A percentile compares a stretch with the other conserved stretches of the same genome.
phyloP scores from a whole-genome alignment of 2,113 vertebrate species.

The sheep (Ovis aries) region ARS-UI_Ramb_v3.0 NC_056073.1:432001-432500 shows the following conservation, averaged over 20 bases:
- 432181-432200: background rate
- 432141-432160: background rate
- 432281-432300: background rate
- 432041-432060: background rate
- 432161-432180: background rate
- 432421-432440: background rate
- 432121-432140: background rate
- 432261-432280: background rate
- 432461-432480: background rate
- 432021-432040: background rate
- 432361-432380: background rate
- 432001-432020: background rate
- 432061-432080: background rate
- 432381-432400: background rate
- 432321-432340: background rate
- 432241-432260: background rate
- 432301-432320: background rate
- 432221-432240: background rate
- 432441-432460: background rate
- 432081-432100: background rate
- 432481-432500: too few relatives aligned
- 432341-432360: background rate
- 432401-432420: background rate
- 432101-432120: background rate
- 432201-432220: background rate